Evolutionary conservation across 2,113 vertebrate species (phyloP).

Genomic region (Nematolebias whitei): DNA sequence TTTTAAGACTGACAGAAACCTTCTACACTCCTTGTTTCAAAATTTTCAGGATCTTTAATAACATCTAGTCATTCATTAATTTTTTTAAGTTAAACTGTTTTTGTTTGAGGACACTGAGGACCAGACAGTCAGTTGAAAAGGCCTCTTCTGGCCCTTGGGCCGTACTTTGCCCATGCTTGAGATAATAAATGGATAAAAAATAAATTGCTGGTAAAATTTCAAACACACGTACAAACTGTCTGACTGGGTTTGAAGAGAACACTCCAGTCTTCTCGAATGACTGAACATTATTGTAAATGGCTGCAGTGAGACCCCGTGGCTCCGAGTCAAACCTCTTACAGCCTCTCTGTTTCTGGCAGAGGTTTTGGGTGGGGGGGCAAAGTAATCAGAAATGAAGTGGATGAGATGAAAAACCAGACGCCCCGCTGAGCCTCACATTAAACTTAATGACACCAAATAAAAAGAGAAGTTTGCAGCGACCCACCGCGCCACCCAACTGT

Average conservation of each 20-base stretch:
- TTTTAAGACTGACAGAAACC: too few relatives aligned
- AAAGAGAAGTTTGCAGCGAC: slow-evolving; percentile 36
- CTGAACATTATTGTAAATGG: slow-evolving; percentile 43
- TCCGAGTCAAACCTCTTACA: slow-evolving; percentile 33
- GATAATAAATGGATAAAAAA: too few relatives aligned
- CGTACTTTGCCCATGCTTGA: too few relatives aligned
- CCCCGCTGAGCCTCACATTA: slow-evolving; percentile 53
- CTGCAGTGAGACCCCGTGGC: slow-evolving; percentile 33
- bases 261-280: slow-evolving; percentile 29
- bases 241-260: slow-evolving; percentile 2
- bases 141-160: too few relatives aligned
- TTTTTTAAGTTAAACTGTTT: too few relatives aligned
- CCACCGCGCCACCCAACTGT: slow-evolving; percentile 22
- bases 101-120: too few relatives aligned
- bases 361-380: slow-evolving; percentile 23
- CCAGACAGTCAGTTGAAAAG: too few relatives aligned
- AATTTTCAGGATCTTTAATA: too few relatives aligned
- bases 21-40: too few relatives aligned
- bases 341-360: slow-evolving; percentile 49
- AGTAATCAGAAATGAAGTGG: slow-evolving; percentile 51
- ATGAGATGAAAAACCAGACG: slow-evolving; percentile 44
- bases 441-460: slow-evolving; percentile 66
- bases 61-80: too few relatives aligned
- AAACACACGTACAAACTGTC: too few relatives aligned
- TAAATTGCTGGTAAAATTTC: too few relatives aligned